Evolutionary conservation across 2,113 vertebrate species (phyloP).

Genomic region (Elephas maximus): DNA sequence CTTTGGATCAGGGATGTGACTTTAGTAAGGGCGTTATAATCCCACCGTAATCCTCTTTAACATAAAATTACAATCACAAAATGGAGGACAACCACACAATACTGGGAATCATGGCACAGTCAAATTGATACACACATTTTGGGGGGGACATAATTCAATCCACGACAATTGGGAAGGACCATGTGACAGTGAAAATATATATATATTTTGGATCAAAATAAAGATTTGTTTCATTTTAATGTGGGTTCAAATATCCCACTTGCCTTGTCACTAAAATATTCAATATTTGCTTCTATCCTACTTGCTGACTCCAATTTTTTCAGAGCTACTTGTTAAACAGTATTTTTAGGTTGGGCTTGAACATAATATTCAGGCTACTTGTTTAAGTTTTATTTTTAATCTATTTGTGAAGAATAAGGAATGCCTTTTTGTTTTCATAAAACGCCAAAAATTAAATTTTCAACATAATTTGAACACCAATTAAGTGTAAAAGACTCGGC

Average conservation of each 20-base stretch:
- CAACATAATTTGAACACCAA: not conserved
- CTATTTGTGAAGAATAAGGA: not conserved
- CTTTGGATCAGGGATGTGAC: too few relatives aligned
- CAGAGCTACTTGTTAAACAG: not conserved
- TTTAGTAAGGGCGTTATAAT: too few relatives aligned
- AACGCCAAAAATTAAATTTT: conserved; percentile 21
- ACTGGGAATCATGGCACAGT: too few relatives aligned
- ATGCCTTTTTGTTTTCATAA: not conserved
- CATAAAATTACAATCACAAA: too few relatives aligned
- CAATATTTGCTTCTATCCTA: not conserved
- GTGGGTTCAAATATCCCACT: not conserved
- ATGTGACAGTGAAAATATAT: not conserved
- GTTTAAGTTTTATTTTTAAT: conserved; percentile 45
- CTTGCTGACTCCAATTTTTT: not conserved
- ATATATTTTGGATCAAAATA: not conserved
- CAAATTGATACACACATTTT: too few relatives aligned
- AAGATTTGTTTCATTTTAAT: not conserved
- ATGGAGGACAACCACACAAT: too few relatives aligned
- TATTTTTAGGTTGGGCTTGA: not conserved
- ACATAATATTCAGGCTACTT: conserved; percentile 17
- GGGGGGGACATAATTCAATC: too few relatives aligned
- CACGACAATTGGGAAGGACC: too few relatives aligned
- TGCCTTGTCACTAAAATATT: not conserved
- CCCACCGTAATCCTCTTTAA: too few relatives aligned
- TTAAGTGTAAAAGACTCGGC: not conserved